Conservation (phyloP, 1,140 invertebrate species). For the Cydia splendana region DNA sequence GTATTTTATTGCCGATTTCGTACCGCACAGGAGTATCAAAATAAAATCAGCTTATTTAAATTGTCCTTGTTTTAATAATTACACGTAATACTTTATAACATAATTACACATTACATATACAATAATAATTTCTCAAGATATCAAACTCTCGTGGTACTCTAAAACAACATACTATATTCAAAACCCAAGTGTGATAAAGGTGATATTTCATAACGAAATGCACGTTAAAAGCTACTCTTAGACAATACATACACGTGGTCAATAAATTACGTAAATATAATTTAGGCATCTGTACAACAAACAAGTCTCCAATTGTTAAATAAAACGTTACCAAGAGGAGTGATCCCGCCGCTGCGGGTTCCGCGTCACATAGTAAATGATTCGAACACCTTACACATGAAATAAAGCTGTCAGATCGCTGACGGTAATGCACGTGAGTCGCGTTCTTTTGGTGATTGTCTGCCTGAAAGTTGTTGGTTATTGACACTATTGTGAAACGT, state of each 20-base stretch:
- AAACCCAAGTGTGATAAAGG: conserved; percentile 67
- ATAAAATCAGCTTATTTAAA: conserved; percentile 58
- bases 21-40: conserved; percentile 31
- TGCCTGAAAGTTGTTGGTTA: not conserved
- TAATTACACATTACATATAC: conserved; percentile 78
- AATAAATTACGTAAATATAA: conserved; percentile 80
- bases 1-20: conserved; percentile 15
- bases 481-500: not conserved
- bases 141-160: conserved; percentile 71
- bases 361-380: not conserved
- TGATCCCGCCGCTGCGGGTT: not conserved
- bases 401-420: conserved; percentile 66
- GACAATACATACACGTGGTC: conserved; percentile 57
- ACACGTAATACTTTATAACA: conserved; percentile 79
- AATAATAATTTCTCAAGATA: conserved; percentile 78
- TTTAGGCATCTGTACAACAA: conserved; percentile 74
- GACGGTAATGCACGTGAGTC: not conserved
- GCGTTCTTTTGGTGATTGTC: not conserved
- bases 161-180: conserved; percentile 70
- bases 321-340: conserved; percentile 36
- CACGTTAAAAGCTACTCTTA: conserved; percentile 68
- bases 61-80: conserved; percentile 78
- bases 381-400: conserved; percentile 57
- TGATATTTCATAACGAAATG: conserved; percentile 71
- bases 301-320: conserved; percentile 47